Evolutionary conservation across 2,797 vertebrate genomes (phyloP).

Genomic region (Parotocinclus haroldoi): DNA sequence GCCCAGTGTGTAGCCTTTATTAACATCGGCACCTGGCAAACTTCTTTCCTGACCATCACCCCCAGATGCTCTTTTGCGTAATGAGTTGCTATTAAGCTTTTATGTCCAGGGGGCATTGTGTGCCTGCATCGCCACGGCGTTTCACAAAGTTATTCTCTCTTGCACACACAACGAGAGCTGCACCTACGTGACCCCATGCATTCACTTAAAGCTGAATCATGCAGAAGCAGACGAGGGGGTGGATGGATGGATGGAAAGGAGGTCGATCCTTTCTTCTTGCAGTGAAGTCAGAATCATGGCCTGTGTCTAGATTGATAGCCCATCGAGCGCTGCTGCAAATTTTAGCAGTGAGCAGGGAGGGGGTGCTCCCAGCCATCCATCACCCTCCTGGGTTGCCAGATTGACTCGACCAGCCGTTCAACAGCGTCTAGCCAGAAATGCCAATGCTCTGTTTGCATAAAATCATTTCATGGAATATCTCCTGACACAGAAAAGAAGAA

Average conservation of each 20-base stretch:
- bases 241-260: constrained; percentile 1
- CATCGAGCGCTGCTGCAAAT: constrained; percentile 64
- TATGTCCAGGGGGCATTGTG: background rate
- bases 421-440: constrained; percentile 10
- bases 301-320: constrained; percentile 65
- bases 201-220: constrained; percentile 31
- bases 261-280: constrained; percentile 30
- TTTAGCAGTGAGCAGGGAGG: constrained; percentile 37
- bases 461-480: constrained; percentile 9
- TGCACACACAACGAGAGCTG: background rate
- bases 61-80: background rate
- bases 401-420: constrained; percentile 24
- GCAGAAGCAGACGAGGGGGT: background rate
- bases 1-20: background rate
- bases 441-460: background rate
- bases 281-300: constrained; percentile 48
- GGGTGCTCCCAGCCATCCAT: constrained; percentile 16
- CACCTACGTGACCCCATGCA: constrained; percentile 2
- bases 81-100: constrained; percentile 4
- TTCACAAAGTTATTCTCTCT: background rate
- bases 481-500: constrained; percentile 21
- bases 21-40: too few relatives aligned
- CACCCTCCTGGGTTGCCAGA: constrained; percentile 32
- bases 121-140: background rate
- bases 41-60: background rate